Evolutionary conservation across 30 jellyfish, hydroid and myxozoan species (phyloP).

Genomic region (Cassiopea xamachana): DNA sequence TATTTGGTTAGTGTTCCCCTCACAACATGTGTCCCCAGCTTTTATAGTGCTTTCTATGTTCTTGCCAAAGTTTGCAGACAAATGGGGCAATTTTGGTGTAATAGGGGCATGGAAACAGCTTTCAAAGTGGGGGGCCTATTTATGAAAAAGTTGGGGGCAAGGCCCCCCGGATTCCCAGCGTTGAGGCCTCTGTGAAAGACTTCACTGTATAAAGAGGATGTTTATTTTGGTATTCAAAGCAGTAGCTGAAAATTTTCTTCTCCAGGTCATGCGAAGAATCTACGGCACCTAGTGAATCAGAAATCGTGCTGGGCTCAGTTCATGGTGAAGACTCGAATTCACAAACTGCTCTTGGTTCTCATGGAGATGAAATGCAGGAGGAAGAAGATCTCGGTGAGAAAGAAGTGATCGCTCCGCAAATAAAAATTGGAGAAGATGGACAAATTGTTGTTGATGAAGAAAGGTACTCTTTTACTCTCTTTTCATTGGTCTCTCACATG

Average conservation of each 20-base stretch:
- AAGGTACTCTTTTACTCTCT: slow-evolving; percentile 61
- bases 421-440: slow-evolving; percentile 89
- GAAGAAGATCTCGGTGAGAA: slow-evolving; percentile 50
- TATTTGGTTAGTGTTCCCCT: no score
- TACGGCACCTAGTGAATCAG: slow-evolving; percentile 4
- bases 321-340: slow-evolving; percentile 19
- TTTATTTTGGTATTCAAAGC: background rate
- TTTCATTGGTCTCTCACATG: background rate
- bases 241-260: background rate
- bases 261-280: slow-evolving; percentile 16
- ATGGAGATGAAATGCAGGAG: slow-evolving; percentile 9
- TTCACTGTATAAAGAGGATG: background rate
- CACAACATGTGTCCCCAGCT: no score
- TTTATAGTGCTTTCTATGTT: no score
- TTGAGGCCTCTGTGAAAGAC: background rate
- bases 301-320: slow-evolving; percentile 41
- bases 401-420: slow-evolving; percentile 88
- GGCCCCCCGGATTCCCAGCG: no score
- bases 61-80: no score
- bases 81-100: no score
- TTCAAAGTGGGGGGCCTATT: no score
- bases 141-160: no score
- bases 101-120: no score
- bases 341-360: background rate
- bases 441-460: slow-evolving; percentile 79